Conservation (phyloP, 2,797 vertebrate species). For the Lacerta bilineata region DNA sequence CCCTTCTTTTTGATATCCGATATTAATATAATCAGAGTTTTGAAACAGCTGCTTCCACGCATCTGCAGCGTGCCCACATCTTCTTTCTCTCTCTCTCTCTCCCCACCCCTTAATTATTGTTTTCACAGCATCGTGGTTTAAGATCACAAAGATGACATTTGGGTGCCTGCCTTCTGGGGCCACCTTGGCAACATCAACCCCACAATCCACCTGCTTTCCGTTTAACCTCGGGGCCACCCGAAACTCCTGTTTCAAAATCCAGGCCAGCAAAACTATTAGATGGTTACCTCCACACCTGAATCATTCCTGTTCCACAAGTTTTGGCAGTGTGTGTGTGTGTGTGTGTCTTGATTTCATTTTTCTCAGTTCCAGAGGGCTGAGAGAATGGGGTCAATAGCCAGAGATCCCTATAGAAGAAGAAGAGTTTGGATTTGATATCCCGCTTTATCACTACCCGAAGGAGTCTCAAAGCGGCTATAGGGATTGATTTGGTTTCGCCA, state of each 20-base stretch:
- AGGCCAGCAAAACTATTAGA: neutral
- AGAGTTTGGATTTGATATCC: no score
- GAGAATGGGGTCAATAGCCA: no score
- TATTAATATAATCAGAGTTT: slow-evolving; percentile 1
- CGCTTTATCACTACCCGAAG: no score
- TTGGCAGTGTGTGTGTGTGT: no score
- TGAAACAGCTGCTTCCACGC: neutral
- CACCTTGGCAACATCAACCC: slow-evolving; percentile 81
- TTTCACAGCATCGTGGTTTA: slow-evolving; percentile 12
- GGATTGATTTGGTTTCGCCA: no score
- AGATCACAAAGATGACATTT: slow-evolving; percentile 91
- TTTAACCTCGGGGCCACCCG: slow-evolving; percentile 82
- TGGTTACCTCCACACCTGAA: no score
- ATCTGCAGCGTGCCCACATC: neutral
- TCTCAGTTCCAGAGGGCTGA: no score
- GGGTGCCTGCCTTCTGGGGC: slow-evolving; percentile 83
- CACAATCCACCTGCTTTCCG: slow-evolving; percentile 89
- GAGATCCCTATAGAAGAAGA: no score
- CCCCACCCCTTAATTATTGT: neutral
- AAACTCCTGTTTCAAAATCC: slow-evolving; percentile 1
- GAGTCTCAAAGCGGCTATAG: no score
- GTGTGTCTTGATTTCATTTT: no score
- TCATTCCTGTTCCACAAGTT: no score
- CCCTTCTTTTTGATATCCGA: slow-evolving; percentile 1
- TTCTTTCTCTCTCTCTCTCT: neutral